Percentiles rank a stretch among this genome's conserved stretches.
Conservation (phyloP, 2,113 vertebrate genomes). For the Bolborhynchus lineola region DNA sequence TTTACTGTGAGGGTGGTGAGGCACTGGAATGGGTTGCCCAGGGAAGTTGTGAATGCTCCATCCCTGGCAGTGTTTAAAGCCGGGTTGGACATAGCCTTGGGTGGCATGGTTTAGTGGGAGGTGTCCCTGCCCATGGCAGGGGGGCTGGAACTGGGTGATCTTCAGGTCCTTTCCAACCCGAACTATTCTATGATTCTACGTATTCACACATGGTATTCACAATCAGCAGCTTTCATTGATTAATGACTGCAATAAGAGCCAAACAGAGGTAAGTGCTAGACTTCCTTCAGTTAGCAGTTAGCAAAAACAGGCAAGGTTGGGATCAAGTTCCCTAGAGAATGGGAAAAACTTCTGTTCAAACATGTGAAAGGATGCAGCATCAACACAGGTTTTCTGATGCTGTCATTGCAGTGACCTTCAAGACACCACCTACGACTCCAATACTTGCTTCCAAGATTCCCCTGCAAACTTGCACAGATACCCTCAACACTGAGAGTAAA, state of each 20-base stretch:
- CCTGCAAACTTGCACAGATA: not conserved
- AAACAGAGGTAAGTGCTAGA: slow-evolving; percentile 1
- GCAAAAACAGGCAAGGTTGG: not conserved
- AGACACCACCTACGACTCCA: not conserved
- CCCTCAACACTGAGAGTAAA: not conserved
- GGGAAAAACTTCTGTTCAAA: not conserved
- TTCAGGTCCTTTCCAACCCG: too few relatives aligned
- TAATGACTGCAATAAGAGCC: slow-evolving; percentile 1
- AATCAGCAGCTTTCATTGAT: not conserved
- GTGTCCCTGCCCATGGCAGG: too few relatives aligned
- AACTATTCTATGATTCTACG: not conserved
- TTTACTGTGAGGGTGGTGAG: too few relatives aligned
- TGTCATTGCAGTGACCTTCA: not conserved
- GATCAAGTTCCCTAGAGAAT: not conserved
- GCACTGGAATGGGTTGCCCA: too few relatives aligned
- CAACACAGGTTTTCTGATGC: fast-evolving
- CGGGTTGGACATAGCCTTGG: too few relatives aligned
- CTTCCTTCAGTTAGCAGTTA: not conserved
- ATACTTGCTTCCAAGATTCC: not conserved
- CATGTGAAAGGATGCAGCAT: fast-evolving
- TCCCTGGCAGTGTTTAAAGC: too few relatives aligned
- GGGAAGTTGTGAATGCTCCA: too few relatives aligned
- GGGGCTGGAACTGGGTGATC: too few relatives aligned
- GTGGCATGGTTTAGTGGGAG: too few relatives aligned
- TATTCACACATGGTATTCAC: fast-evolving